Evolutionary conservation across 1,140 invertebrate genomes (phyloP), one percentile per base, ranked within the genome.

Genomic region (Mycetomoellerius zeteki): DNA sequence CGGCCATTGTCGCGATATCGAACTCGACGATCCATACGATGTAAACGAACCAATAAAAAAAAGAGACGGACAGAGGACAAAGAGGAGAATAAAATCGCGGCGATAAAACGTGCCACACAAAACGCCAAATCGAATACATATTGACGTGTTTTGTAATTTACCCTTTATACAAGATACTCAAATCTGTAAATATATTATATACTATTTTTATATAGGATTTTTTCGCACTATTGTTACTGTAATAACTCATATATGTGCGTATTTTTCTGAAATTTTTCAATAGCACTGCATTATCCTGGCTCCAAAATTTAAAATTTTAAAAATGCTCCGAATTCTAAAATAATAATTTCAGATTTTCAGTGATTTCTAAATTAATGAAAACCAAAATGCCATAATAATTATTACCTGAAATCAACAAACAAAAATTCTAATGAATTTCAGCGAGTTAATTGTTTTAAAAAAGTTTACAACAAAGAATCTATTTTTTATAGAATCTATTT

Each of bases 1-100:
- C 56, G 69, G 56, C 37, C 80, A 73, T 84, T 84, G 80, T 62
- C 37, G 69, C 80, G 69, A 84, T 84, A 84, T 84, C 80, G 54
- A 84, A 73, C 69, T 62, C 69, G 80, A 84, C 69, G 54, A 82
- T 82, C 54, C 80, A 50, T 82, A 58, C 80, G 54, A 75, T 84
- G 80, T 84, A 84, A 84, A 84, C 80, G 54, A 69, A 21, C 54
- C 54, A 43, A 73, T 60, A 19, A 75, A 84, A 84, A 84, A 73
- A 47, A 24, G 33, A 30, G 33, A 0, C 47, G 65, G 52, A 4
- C 6, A 14, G 21, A 58, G 16, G 24, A 43, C 37, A 19, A 10
- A 50, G 52, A 73, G 52, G 27, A 52, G 43, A 75, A 84, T 73
- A 62, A 84, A 84, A 73, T 72, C 80, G 69, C n/a, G 24, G 37